Conservation (phyloP, 2,113 vertebrate genomes). For the Emberiza fucata region DNA sequence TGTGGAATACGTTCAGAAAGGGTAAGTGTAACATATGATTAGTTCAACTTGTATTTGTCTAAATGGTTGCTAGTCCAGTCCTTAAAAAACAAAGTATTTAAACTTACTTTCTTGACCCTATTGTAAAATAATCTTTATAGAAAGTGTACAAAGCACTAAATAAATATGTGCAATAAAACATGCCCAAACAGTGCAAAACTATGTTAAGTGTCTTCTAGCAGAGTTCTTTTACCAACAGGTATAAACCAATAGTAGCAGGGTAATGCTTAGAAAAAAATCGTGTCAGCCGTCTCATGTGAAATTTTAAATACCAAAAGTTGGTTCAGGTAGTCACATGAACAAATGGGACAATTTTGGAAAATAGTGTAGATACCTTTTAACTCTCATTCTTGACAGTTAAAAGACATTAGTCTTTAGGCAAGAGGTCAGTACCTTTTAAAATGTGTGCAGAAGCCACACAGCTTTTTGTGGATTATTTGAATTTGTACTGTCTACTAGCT, state of each 20-base stretch:
- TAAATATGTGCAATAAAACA: not conserved
- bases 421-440: not conserved
- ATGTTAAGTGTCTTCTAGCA: not conserved
- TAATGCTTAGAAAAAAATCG: not conserved
- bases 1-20: slow-evolving; percentile 88
- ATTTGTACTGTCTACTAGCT: not conserved
- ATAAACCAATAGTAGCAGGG: not conserved
- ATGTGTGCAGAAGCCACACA: not conserved
- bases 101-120: not conserved
- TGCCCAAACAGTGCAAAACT: not conserved
- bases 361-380: not conserved
- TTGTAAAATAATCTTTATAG: not conserved
- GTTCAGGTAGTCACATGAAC: not conserved
- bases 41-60: not conserved
- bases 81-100: not conserved
- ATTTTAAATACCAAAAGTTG: not conserved
- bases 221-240: not conserved
- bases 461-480: not conserved
- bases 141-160: not conserved
- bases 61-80: not conserved
- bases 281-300: not conserved
- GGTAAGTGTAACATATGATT: slow-evolving; percentile 73
- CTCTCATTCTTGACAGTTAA: not conserved
- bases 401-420: not conserved
- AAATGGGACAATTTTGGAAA: not conserved